Conservation (phyloP, 2,888 invertebrate genomes). For the Mimumesa dahlbomi region DNA sequence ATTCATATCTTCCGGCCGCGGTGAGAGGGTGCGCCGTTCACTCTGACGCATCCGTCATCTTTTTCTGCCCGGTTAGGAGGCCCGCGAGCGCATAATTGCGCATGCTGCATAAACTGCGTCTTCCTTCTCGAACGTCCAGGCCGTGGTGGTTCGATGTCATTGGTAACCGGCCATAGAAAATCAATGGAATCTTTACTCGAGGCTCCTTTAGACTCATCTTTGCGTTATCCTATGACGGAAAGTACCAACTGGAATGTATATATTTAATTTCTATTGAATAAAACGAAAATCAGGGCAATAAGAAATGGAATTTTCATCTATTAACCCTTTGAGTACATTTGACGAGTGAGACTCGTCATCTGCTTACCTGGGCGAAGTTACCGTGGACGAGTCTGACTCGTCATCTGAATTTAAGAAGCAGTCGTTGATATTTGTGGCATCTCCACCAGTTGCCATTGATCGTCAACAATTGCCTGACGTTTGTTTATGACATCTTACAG, state of each 20-base stretch:
- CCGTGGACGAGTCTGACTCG: too few relatives aligned
- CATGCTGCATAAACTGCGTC: conserved; percentile 62
- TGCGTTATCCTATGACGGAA: not conserved
- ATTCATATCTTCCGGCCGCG: conserved; percentile 74
- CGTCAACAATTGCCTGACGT: too few relatives aligned
- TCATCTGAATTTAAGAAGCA: too few relatives aligned
- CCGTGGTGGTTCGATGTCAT: conserved; percentile 35
- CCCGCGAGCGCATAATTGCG: conserved; percentile 67
- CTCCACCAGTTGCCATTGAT: too few relatives aligned
- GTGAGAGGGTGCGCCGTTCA: conserved; percentile 56
- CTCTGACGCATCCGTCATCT: conserved; percentile 74
- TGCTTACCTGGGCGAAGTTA: too few relatives aligned
- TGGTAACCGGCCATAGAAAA: not conserved
- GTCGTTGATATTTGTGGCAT: too few relatives aligned
- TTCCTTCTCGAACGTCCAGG: conserved; percentile 30
- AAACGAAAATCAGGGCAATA: too few relatives aligned
- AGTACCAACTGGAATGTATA: not conserved
- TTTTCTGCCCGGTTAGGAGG: conserved; percentile 68
- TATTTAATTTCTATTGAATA: too few relatives aligned
- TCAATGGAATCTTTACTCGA: conserved; percentile 20
- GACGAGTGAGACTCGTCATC: too few relatives aligned
- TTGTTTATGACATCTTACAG: too few relatives aligned
- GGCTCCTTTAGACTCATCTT: not conserved
- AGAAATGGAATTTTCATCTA: too few relatives aligned
- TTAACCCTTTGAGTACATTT: too few relatives aligned